Evolutionary conservation across 30 jellyfish, hydroid and myxozoan genomes (phyloP).

Genomic region (Sanderia malayensis): DNA sequence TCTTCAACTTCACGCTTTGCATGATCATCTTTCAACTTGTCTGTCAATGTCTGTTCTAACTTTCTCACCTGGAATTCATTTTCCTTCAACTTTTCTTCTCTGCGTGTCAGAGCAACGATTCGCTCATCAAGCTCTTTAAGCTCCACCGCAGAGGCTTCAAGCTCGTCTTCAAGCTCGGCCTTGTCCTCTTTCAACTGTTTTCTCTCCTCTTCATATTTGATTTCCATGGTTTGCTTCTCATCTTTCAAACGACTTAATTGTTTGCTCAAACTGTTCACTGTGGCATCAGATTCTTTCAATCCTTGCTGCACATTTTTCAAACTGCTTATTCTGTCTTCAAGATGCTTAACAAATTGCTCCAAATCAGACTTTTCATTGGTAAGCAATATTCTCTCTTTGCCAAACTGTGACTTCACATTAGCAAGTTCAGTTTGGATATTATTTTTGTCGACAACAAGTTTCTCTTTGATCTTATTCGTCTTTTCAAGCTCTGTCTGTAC

Average conservation of each 20-base stretch:
- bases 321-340: not conserved
- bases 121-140: not conserved
- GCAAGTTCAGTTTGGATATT: conserved; percentile 2
- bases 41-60: not conserved
- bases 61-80: not conserved
- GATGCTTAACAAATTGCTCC: conserved; percentile 9
- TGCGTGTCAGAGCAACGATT: not conserved
- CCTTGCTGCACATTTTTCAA: conserved; percentile 15
- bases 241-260: conserved; percentile 1
- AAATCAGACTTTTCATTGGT: conserved; percentile 4
- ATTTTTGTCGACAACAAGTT: not conserved
- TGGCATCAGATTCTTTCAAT: conserved; percentile 2
- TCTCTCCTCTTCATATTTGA: not conserved
- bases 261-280: conserved; percentile 4
- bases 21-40: not conserved
- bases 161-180: not conserved
- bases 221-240: conserved; percentile 1
- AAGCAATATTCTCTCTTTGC: conserved; percentile 6
- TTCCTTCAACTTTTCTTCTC: conserved; percentile 1
- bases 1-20: conserved; percentile 6
- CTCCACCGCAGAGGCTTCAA: not conserved
- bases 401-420: conserved; percentile 10
- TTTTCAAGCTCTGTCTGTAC: conserved; percentile 5
- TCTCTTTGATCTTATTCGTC: not conserved
- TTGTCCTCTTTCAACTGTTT: not conserved